Base-by-base conservation (phyloP, 2,888 invertebrate species). In the Prenolepis imparis region DNA sequence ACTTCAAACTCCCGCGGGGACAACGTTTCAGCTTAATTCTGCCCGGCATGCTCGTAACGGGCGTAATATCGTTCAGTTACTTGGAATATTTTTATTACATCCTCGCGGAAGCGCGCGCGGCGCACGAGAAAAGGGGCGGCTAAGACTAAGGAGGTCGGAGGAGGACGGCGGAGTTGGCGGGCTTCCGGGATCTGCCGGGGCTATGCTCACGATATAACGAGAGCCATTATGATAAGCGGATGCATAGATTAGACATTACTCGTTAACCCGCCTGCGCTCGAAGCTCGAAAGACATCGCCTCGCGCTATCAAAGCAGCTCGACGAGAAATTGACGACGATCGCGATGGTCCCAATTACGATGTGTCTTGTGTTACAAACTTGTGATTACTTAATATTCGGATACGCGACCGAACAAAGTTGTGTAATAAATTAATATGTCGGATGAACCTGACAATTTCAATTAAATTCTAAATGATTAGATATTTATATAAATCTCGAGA, bases 231-330 rank as follows among this genome's bases (percentile, higher is more conserved):
- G 94, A 93, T 94, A 94, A 94, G 94, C 91, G 92, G 92, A 92
- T 91, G 93, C 93, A 94, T 94, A 94, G 94, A 94, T 94, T 94
- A 94, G 93, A 91, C 92, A 93, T 94, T 93, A 94, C 92, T 94
- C 93, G 92, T 93, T 93, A 93, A 91, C 91, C 91, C 92, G 90
- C 90, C 92, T 93, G 94, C 86, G 88, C 78, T 52, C 52, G 52
- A 72, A 72, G 24, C 64, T 64, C 52, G 48, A 70, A 80, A 57
- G 64, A 82, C 77, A 82, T 28, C 55, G n/a, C 28, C 18, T 41
- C 12, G 32, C 12, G 72, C 21, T 70, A 70, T 70, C 78, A 78
- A 59, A 72, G 32, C 32, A 59, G 28, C 57, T 8, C 44, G 21
- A 78, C 41, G 68, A 57, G 55, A 68, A 59, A 78, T 41, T 72